phyloP scores from a whole-genome alignment of 2,797 vertebrate genomes.

The Macropus fuliginosus region DNA sequence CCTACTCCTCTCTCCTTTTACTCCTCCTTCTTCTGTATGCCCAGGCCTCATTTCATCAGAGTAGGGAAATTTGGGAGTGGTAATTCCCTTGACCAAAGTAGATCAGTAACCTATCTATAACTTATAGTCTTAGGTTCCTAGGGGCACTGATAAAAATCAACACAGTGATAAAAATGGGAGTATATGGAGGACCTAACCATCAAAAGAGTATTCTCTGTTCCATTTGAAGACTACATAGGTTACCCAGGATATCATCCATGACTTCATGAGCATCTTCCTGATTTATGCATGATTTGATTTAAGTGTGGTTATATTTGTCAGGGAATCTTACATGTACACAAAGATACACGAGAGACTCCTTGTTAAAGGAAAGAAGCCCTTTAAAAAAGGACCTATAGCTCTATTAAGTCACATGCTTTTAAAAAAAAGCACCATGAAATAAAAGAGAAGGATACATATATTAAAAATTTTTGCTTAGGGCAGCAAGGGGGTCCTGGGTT shows the following conservation, averaged over 20 bases:
- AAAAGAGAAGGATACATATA: not conserved
- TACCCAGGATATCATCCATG: not conserved
- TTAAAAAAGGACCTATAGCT: not conserved
- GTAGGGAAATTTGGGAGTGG: not conserved
- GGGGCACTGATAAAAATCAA: not conserved
- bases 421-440: not conserved
- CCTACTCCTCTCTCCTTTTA: not conserved
- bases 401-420: not conserved
- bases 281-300: not conserved
- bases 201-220: not conserved
- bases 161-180: not conserved
- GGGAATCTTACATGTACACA: not conserved
- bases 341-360: not conserved
- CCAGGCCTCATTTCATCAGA: too few relatives aligned
- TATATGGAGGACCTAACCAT: not conserved
- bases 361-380: not conserved
- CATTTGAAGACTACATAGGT: not conserved
- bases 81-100: not conserved
- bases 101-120: not conserved
- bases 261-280: not conserved
- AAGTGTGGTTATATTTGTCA: not conserved
- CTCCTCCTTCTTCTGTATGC: not conserved
- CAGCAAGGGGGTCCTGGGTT: not conserved
- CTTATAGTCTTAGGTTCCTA: not conserved
- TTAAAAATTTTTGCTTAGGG: not conserved